Evolutionary conservation across 2,888 invertebrate genomes (phyloP).

Genomic region (Hoplodrina blanda): DNA sequence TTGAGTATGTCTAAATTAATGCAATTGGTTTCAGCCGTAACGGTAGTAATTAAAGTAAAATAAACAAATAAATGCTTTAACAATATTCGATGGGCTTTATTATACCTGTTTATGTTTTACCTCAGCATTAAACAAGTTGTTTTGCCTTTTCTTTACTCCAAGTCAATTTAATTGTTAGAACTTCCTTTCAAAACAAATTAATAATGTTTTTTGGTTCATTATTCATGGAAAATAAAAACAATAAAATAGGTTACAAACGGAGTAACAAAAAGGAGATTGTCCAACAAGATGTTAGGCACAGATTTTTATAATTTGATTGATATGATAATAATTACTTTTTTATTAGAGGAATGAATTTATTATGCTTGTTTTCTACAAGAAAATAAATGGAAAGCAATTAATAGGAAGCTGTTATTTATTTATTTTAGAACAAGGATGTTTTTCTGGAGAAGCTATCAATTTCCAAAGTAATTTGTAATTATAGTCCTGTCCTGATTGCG

Average conservation of each 20-base stretch:
- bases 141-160: neutral
- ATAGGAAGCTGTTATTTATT: neutral
- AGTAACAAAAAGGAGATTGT: neutral
- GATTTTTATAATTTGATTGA: constrained; percentile 4
- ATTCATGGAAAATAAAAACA: neutral
- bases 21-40: too few species aligned
- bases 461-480: constrained; percentile 1
- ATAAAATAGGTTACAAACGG: neutral
- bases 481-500: neutral
- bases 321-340: neutral
- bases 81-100: too few species aligned
- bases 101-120: too few species aligned
- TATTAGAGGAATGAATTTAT: neutral
- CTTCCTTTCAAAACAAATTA: neutral
- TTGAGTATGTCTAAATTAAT: too few species aligned
- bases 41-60: too few species aligned
- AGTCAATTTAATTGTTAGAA: neutral
- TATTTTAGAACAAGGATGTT: neutral
- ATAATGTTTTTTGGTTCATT: constrained; percentile 9
- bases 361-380: neutral
- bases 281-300: neutral
- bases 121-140: too few species aligned
- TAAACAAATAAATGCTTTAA: too few species aligned
- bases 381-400: neutral
- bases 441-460: neutral